A percentile compares a stretch with the other conserved stretches of the same genome.
phyloP scores from a whole-genome alignment of 2,113 vertebrate species.

The Uropsilus gracilis region DNA sequence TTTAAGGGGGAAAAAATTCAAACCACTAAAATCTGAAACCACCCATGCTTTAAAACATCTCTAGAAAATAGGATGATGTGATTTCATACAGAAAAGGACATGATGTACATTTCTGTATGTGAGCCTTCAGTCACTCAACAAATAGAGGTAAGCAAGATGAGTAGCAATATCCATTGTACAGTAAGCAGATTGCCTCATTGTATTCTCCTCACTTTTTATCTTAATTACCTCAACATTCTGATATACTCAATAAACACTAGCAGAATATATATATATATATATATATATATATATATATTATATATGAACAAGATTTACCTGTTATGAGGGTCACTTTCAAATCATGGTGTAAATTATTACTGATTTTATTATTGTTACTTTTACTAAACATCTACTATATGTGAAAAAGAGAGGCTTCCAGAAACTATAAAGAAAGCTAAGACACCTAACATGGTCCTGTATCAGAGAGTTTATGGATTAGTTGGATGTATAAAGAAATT shows the following conservation, averaged over 20 bases:
- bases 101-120: not conserved
- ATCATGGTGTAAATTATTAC: not conserved
- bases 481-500: not conserved
- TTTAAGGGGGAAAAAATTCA: not conserved
- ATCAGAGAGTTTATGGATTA: not conserved
- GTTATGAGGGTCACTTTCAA: not conserved
- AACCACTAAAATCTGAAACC: not conserved
- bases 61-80: not conserved
- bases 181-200: not conserved
- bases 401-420: not conserved
- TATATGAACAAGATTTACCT: not conserved
- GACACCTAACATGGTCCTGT: not conserved
- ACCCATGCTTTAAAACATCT: not conserved
- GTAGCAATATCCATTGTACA: not conserved
- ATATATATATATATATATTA: not conserved
- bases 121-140: not conserved
- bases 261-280: not conserved
- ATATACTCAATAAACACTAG: not conserved
- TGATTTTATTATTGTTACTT: not conserved
- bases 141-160: not conserved
- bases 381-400: not conserved
- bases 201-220: not conserved
- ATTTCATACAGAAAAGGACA: not conserved
- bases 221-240: constrained; percentile 4
- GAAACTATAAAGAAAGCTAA: not conserved